A percentile compares a stretch with the other conserved stretches of the same genome.
These are phyloP conservation scores for Phalacrocorax aristotelis DNA, from an alignment of 2,113 vertebrate species.

Conservation along the genomic window DNA sequence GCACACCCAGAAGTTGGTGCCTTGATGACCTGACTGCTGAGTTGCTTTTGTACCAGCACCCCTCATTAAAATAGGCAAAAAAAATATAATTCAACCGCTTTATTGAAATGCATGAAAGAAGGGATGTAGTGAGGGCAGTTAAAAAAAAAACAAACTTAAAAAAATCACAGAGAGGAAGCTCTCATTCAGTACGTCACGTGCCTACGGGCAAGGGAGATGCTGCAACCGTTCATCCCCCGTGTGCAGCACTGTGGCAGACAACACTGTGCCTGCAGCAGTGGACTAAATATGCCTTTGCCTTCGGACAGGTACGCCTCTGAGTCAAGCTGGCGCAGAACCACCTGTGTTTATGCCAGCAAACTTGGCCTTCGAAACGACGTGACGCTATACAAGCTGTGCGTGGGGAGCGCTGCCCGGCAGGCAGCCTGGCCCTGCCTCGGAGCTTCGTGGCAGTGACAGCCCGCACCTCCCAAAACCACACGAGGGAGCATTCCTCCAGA, in stretches of 20 bases:
- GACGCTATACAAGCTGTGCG: too few relatives aligned
- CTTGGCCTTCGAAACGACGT: neutral
- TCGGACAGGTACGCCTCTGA: neutral
- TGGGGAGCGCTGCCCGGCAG: accelerated
- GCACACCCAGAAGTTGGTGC: neutral
- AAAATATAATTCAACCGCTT: neutral
- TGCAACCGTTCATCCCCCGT: accelerated
- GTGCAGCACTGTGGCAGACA: neutral
- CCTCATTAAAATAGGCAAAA: neutral
- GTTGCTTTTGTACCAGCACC: neutral
- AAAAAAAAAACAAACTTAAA: neutral
- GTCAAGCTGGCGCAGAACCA: neutral
- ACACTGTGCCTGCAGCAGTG: neutral
- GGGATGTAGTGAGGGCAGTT: neutral
- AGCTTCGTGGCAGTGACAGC: neutral
- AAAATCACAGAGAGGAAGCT: neutral
- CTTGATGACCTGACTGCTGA: neutral
- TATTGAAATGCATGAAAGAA: neutral
- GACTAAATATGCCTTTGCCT: neutral
- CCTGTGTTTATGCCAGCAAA: neutral
- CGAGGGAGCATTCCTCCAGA: accelerated
- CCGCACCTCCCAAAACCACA: neutral
- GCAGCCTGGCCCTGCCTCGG: neutral
- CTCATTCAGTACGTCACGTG: neutral
- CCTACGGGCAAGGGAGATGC: neutral